Percentiles rank a stretch among this genome's conserved stretches.
Evolutionary conservation across 2,113 vertebrate genomes (phyloP).

Genomic region (Ptyas mucosa): DNA sequence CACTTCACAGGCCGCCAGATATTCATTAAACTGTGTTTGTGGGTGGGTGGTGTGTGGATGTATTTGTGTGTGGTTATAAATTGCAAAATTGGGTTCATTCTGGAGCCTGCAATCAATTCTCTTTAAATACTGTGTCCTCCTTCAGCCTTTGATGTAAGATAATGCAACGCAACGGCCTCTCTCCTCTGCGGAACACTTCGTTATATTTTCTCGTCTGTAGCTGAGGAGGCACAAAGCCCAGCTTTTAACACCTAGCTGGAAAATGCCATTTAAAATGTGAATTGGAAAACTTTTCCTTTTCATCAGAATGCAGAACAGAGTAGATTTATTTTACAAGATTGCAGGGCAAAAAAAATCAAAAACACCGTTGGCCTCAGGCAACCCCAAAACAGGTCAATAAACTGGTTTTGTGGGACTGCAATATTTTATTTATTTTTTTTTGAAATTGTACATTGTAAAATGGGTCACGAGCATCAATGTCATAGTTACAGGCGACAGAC

Average conservation of each 20-base stretch:
- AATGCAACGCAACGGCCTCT: neutral
- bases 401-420: neutral
- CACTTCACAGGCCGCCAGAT: neutral
- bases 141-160: neutral
- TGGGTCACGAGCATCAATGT: neutral
- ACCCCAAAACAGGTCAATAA: neutral
- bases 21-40: neutral
- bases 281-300: neutral
- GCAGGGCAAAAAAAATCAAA: neutral
- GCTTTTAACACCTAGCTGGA: neutral
- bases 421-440: neutral
- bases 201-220: neutral
- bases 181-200: neutral
- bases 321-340: neutral
- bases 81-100: neutral
- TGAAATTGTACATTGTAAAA: neutral
- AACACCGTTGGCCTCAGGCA: rapidly evolving
- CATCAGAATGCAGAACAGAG: neutral
- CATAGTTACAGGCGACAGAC: neutral
- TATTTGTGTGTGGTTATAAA: neutral
- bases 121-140: neutral
- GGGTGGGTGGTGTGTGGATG: neutral
- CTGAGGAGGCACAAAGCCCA: neutral
- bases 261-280: neutral
- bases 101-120: neutral